A percentile compares a stretch with the other conserved stretches of the same genome.
Conservation (phyloP, 2,113 vertebrate genomes). For the Salvelinus alpinus region DNA sequence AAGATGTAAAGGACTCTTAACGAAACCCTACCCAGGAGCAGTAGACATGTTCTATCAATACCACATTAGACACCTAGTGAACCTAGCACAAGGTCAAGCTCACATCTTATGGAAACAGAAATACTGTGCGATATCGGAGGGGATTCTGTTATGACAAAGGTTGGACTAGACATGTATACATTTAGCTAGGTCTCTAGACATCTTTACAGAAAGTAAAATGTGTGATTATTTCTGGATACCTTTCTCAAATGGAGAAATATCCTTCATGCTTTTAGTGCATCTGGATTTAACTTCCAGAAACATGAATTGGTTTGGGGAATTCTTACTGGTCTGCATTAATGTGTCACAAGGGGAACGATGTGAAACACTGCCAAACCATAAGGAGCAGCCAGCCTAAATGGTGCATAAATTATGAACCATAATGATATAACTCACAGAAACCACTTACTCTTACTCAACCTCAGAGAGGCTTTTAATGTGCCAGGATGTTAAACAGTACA, state of each 20-base stretch:
- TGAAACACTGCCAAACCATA: conserved; percentile 1
- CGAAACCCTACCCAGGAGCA: not conserved
- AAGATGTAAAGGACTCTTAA: conserved; percentile 3
- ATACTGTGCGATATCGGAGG: not conserved
- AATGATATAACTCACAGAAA: conserved; percentile 1
- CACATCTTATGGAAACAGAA: not conserved
- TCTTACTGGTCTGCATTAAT: not conserved
- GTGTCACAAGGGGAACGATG: not conserved
- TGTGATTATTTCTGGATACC: not conserved
- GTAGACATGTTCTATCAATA: not conserved
- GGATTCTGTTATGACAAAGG: not conserved
- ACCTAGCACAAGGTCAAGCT: not conserved
- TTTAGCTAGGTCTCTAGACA: not conserved
- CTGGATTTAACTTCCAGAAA: not conserved
- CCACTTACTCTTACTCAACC: not conserved
- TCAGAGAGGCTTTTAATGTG: not conserved
- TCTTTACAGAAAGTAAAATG: not conserved
- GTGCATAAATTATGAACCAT: not conserved
- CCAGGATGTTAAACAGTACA: not conserved
- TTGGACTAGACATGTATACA: not conserved
- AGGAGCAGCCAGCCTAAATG: not conserved
- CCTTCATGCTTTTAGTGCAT: not conserved
- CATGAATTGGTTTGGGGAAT: not conserved
- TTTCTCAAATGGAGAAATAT: not conserved
- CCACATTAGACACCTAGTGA: not conserved